Evolutionary conservation across 2,113 vertebrate species (phyloP).

Genomic region (Lophotis ruficrista): DNA sequence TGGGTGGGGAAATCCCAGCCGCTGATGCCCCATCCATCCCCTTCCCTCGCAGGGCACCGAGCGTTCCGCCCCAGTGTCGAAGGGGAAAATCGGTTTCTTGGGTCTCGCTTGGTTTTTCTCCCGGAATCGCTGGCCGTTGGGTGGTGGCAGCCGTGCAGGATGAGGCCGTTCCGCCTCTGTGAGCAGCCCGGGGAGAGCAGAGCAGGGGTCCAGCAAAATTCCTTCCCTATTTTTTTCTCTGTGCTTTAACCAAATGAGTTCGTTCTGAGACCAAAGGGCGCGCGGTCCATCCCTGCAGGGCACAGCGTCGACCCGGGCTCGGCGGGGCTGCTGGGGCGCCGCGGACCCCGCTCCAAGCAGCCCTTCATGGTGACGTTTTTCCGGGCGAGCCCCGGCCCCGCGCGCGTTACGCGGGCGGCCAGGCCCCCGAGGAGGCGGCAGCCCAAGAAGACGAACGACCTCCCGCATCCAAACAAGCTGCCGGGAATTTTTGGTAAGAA

Average conservation of each 20-base stretch:
- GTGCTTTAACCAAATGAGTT: not conserved
- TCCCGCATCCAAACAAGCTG: constrained; percentile 82
- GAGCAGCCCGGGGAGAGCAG: not conserved
- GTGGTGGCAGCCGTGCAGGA: not conserved
- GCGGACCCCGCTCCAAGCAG: constrained; percentile 88
- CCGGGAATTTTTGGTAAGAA: constrained; percentile 85
- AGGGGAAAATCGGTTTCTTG: fast-evolving
- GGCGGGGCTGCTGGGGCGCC: constrained; percentile 86
- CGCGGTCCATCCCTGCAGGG: constrained; percentile 65
- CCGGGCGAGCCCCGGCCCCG: constrained; percentile 80
- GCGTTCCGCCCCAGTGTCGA: fast-evolving
- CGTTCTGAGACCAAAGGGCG: fast-evolving
- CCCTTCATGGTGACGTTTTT: constrained; percentile 97
- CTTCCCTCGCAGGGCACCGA: fast-evolving
- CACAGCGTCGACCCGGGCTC: constrained; percentile 85
- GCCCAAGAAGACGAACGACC: constrained; percentile 84
- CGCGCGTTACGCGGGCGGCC: constrained; percentile 79
- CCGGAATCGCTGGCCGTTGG: fast-evolving
- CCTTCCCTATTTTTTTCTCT: fast-evolving
- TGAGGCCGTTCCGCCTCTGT: fast-evolving
- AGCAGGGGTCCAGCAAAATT: too few relatives aligned
- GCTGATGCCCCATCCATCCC: not conserved
- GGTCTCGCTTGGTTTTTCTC: not conserved
- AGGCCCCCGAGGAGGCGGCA: constrained; percentile 76
- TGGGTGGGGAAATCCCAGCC: fast-evolving